These are phyloP conservation scores for Sardinella longiceps DNA, from an alignment of 2,797 vertebrate genomes.

Conservation along the genomic window DNA sequence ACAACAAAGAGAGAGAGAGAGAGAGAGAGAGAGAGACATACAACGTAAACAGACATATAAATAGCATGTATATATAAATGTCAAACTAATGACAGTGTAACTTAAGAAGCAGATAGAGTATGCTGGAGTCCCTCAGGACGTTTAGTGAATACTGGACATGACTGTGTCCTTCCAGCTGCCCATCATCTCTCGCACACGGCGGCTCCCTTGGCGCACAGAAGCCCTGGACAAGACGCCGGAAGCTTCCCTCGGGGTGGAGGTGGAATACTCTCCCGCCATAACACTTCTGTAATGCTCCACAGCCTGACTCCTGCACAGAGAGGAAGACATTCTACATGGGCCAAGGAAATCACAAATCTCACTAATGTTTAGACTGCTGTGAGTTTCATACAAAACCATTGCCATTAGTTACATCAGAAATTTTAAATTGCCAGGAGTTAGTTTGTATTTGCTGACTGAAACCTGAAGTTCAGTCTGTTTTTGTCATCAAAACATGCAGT, in stretches of 20 bases:
- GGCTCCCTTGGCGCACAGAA: constrained; percentile 66
- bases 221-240: constrained; percentile 67
- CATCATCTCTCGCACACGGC: constrained; percentile 62
- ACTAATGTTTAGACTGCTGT: too few relatives aligned
- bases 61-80: neutral
- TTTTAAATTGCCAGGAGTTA: too few relatives aligned
- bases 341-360: too few relatives aligned
- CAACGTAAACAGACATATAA: constrained; percentile 32
- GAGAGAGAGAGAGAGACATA: too few relatives aligned
- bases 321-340: too few relatives aligned
- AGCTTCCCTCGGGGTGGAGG: constrained; percentile 49
- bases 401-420: neutral
- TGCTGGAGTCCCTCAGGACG: constrained; percentile 57
- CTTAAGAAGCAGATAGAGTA: neutral
- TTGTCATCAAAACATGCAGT: neutral
- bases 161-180: constrained; percentile 71
- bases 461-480: neutral
- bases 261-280: constrained; percentile 65
- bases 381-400: too few relatives aligned
- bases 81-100: constrained; percentile 12
- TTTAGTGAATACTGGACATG: constrained; percentile 65
- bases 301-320: constrained; percentile 56
- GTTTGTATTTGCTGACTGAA: too few relatives aligned
- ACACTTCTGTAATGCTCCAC: constrained; percentile 53
- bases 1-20: too few relatives aligned